Evolutionary conservation across 37 sponge, comb jelly and placozoan genomes (phyloP), one percentile per base, ranked within the genome.

Genomic region (Cladorhizidae sp.): DNA sequence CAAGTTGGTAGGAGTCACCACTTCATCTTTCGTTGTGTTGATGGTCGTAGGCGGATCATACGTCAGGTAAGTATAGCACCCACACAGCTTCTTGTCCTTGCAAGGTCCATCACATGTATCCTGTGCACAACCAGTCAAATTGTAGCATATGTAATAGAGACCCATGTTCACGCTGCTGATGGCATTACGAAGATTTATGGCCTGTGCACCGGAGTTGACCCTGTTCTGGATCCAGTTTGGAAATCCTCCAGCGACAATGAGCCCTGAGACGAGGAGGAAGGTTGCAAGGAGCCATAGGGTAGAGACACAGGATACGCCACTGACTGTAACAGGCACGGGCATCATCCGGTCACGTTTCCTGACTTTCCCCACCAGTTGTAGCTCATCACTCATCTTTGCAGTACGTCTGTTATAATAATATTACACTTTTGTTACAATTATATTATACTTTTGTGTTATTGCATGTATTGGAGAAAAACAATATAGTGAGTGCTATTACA

Each of bases 231-330:
- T 18, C 88, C 88, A 88, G 59, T 70, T 39, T 0, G 88, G 83
- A 40, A 82, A 88, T 11, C 70, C 88, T 51, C 73, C 78, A n/a
- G 83, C 87, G 2, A 86, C 64, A 20, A 82, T 67, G 2, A 86
- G 79, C 25, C 84, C 92, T 22, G 74, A 55, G 64, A 82, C 35
- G 37, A 83, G 26, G 7, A 83, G 50, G 31, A 92, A 62, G 0
- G 91, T 90, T 28, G 64, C 67, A 1, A 39, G 36, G 14, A 87
- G 25, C 92, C 92, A 92, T 3, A 74, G 18, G 7, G 81, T 70
- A 2, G 92, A 86, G 0, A 85, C 87, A 42, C 55, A 80, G 56
- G 92, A 91, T 0, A 91, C 62, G 0, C 92, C 92, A 17, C 80
- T 72, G 6, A 86, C 83, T 1, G 87, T 83, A 1, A 91, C 92